These are phyloP conservation scores for Poeciliopsis retropinna DNA, from an alignment of 2,113 vertebrate species.

Conservation along the genomic window DNA sequence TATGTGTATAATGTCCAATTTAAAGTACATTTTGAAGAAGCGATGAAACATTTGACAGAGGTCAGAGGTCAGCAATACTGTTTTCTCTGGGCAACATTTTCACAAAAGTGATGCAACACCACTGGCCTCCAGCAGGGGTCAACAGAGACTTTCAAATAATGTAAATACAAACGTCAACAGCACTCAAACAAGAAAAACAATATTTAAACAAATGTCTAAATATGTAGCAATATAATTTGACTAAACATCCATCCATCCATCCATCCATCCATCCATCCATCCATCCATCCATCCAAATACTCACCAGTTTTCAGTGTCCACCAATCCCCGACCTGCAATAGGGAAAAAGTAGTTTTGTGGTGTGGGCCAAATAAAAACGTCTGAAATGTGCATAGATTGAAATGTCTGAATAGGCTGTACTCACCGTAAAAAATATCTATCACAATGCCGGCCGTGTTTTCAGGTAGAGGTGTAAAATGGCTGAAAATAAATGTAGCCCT, in stretches of 20 bases:
- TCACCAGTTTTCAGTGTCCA: too few relatives aligned
- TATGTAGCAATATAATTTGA: background rate
- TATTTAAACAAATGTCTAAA: background rate
- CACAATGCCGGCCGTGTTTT: background rate
- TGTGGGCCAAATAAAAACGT: background rate
- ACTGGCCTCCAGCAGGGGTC: conserved; percentile 36
- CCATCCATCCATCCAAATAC: too few relatives aligned
- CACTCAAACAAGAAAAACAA: background rate
- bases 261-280: too few relatives aligned
- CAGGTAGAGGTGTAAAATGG: background rate
- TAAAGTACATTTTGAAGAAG: too few relatives aligned
- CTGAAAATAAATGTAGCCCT: too few relatives aligned
- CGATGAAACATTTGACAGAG: too few relatives aligned
- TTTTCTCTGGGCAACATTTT: too few relatives aligned
- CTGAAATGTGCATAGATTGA: background rate
- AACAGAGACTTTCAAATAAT: conserved; percentile 58
- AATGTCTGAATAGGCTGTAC: background rate
- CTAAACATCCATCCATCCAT: too few relatives aligned
- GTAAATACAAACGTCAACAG: background rate
- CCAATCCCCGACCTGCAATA: too few relatives aligned
- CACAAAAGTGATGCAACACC: background rate
- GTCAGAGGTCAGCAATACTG: too few relatives aligned
- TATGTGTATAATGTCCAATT: too few relatives aligned
- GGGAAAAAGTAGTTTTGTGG: background rate
- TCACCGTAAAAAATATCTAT: background rate